Evolutionary conservation across 2,797 vertebrate species (phyloP).

Genomic region (Geotrypetes seraphini): DNA sequence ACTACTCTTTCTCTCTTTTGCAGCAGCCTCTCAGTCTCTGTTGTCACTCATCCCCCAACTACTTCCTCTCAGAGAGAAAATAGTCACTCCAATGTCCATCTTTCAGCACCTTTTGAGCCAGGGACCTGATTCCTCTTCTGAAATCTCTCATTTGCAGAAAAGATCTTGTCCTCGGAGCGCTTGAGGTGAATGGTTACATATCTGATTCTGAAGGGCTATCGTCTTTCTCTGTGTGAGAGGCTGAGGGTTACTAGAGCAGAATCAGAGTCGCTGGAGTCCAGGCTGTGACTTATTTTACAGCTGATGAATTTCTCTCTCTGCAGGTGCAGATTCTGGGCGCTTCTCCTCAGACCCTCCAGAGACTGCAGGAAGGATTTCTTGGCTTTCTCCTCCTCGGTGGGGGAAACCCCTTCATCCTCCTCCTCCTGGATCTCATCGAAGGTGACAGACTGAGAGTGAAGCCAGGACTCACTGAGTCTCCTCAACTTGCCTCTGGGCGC

Average conservation of each 20-base stretch:
- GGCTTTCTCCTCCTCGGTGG: conserved; percentile 87
- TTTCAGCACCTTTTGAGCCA: no score
- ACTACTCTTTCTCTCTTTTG: no score
- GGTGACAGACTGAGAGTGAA: conserved; percentile 97
- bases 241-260: conserved; percentile 49
- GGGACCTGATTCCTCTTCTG: conserved; percentile 1
- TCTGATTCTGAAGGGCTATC: no score
- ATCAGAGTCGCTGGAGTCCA: conserved; percentile 94
- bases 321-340: conserved; percentile 75
- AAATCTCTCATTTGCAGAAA: background rate
- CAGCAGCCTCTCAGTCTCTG: no score
- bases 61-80: no score
- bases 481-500: conserved; percentile 66
- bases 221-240: no score
- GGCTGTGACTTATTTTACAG: conserved; percentile 66
- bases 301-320: conserved; percentile 50
- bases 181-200: no score
- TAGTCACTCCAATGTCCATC: no score
- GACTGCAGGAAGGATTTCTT: conserved; percentile 88
- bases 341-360: conserved; percentile 84
- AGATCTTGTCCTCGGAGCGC: background rate
- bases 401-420: conserved; percentile 87
- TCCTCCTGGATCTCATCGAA: conserved; percentile 96
- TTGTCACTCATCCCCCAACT: no score
- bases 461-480: conserved; percentile 78